These are phyloP conservation scores for Tenthredo amoena DNA, from an alignment of 2,888 invertebrate genomes.

Conservation along the genomic window DNA sequence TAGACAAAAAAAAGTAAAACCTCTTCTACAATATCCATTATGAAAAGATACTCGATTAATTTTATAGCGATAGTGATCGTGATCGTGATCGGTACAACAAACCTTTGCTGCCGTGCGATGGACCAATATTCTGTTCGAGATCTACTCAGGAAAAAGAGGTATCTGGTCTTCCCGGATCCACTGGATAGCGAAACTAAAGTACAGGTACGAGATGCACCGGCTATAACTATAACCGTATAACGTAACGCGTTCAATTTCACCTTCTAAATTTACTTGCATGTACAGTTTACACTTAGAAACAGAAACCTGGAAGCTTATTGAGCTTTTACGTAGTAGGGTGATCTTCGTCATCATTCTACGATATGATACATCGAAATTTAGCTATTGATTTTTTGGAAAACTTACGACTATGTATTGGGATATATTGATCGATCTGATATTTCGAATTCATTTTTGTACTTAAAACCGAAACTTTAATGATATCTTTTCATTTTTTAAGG, in stretches of 20 bases:
- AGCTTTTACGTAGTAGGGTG: neutral
- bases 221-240: neutral
- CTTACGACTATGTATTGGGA: neutral
- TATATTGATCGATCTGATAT: neutral
- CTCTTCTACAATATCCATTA: neutral
- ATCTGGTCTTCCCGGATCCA: constrained; percentile 69
- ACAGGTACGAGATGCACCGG: constrained; percentile 61
- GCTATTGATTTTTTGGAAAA: neutral
- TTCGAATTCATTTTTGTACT: neutral
- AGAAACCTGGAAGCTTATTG: neutral
- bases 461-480: constrained; percentile 20
- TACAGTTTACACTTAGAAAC: neutral
- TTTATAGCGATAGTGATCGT: constrained; percentile 20
- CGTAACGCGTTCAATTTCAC: constrained; percentile 35
- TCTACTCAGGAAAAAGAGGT: constrained; percentile 63
- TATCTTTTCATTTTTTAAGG: constrained; percentile 74
- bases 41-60: constrained; percentile 3
- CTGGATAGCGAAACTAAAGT: constrained; percentile 69
- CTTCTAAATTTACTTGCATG: constrained; percentile 1
- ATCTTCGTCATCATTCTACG: neutral
- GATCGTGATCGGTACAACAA: constrained; percentile 23
- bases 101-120: neutral
- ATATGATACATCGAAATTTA: neutral
- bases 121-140: constrained; percentile 40
- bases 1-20: neutral